phyloP scores from a whole-genome alignment of 2,797 vertebrate species.

The Alca torda region DNA sequence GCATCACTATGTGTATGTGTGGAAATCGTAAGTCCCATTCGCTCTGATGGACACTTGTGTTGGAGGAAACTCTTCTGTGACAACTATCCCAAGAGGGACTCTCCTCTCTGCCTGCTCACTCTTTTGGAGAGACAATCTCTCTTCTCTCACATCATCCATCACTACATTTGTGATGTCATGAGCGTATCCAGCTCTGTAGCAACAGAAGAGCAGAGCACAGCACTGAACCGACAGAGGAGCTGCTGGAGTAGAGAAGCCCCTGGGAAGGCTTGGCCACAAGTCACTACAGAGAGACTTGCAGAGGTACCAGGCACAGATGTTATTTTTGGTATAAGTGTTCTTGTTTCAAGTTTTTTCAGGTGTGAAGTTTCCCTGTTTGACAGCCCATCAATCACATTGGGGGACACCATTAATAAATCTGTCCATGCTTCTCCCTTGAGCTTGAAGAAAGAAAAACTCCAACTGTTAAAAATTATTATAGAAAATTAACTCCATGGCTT shows the following conservation, averaged over 20 bases:
- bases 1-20: too few relatives aligned
- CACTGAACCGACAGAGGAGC: not conserved
- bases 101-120: not conserved
- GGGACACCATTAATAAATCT: conserved; percentile 68
- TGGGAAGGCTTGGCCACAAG: not conserved
- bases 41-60: not conserved
- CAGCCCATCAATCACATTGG: conserved; percentile 59
- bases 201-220: not conserved
- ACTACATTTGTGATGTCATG: not conserved
- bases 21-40: not conserved
- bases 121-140: not conserved
- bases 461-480: conserved; percentile 64
- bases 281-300: not conserved
- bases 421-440: conserved; percentile 57
- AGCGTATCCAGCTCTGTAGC: not conserved
- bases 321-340: conserved; percentile 55
- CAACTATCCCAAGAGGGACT: not conserved
- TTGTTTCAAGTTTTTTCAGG: conserved; percentile 65
- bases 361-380: conserved; percentile 54
- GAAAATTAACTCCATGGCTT: conserved; percentile 61
- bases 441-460: conserved; percentile 50
- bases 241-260: not conserved
- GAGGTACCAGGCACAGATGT: not conserved
- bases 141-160: not conserved
- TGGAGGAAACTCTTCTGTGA: not conserved